phyloP scores from a whole-genome alignment of 2,888 invertebrate genomes.

The Clivina fossor region DNA sequence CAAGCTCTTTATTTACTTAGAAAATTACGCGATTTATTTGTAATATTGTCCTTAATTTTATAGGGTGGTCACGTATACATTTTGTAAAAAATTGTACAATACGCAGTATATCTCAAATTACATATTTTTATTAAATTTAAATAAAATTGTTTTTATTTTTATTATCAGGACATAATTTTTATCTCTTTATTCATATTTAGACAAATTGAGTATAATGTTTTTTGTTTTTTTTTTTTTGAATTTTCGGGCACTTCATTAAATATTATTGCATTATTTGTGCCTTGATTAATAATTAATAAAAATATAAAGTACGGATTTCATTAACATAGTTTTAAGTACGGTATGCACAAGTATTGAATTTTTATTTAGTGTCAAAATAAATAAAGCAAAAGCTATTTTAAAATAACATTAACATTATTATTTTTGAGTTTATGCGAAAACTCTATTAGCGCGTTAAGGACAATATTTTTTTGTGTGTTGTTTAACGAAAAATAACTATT shows the following conservation, averaged over 20 bases:
- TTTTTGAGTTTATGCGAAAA: too few species aligned
- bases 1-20: constrained; percentile 14
- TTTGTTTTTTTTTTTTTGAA: neutral
- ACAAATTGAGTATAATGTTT: neutral
- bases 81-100: too few species aligned
- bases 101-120: too few species aligned
- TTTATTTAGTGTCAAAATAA: too few species aligned
- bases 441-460: too few species aligned
- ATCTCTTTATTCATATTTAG: neutral
- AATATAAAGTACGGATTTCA: neutral
- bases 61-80: too few species aligned
- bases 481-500: neutral
- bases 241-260: too few species aligned
- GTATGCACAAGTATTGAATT: neutral
- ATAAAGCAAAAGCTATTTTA: too few species aligned
- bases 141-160: neutral
- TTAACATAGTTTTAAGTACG: neutral
- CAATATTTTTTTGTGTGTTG: neutral
- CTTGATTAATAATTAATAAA: neutral
- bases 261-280: neutral
- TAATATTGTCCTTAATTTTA: constrained; percentile 21
- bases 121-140: too few species aligned
- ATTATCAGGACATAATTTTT: neutral
- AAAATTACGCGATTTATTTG: constrained; percentile 9
- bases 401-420: too few species aligned